Conservation (phyloP, 2,797 vertebrate genomes). For the Telmatherina bonti region DNA sequence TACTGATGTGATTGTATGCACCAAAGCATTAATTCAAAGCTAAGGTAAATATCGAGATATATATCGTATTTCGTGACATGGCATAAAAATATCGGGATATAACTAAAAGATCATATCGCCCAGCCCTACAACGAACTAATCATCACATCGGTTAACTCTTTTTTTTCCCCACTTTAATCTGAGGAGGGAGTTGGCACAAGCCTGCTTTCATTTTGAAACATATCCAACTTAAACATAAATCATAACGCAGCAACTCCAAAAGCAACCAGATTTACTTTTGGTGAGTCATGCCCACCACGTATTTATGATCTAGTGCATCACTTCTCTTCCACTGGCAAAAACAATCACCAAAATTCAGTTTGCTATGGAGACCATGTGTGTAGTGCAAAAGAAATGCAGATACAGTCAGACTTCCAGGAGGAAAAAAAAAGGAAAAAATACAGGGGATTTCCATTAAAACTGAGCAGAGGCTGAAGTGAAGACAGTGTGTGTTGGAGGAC, state of each 20-base stretch:
- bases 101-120: no score
- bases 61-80: no score
- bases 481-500: constrained; percentile 44
- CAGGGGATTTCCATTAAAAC: constrained; percentile 66
- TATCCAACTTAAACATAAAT: constrained; percentile 50
- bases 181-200: constrained; percentile 35
- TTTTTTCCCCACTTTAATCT: constrained; percentile 33
- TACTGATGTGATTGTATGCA: no score
- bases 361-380: constrained; percentile 71
- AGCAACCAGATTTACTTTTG: constrained; percentile 30
- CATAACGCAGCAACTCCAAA: constrained; percentile 42
- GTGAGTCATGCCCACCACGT: constrained; percentile 45
- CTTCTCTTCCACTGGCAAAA: constrained; percentile 58
- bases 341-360: constrained; percentile 55
- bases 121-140: no score
- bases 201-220: constrained; percentile 25
- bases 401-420: constrained; percentile 38
- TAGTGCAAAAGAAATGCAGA: constrained; percentile 37
- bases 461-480: constrained; percentile 37
- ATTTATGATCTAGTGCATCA: constrained; percentile 51
- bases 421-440: constrained; percentile 18
- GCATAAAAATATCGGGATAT: no score
- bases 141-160: constrained; percentile 7
- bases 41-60: no score
- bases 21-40: no score